Evolutionary conservation across 2,113 vertebrate genomes (phyloP).

Genomic region (Cervus canadensis): DNA sequence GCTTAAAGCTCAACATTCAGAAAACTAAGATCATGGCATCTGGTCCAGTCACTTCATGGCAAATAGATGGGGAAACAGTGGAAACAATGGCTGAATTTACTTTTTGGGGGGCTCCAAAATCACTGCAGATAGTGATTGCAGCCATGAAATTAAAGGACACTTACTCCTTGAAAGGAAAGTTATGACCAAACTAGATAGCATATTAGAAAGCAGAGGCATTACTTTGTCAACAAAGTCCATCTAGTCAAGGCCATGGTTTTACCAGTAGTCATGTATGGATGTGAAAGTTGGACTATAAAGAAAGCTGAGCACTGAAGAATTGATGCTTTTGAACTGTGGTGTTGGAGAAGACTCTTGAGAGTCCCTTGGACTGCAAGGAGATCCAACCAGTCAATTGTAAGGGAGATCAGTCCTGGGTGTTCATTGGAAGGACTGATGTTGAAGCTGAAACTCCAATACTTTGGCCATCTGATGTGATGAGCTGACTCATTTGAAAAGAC

Average conservation of each 20-base stretch:
- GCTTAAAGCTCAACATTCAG: neutral
- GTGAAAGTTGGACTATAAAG: neutral
- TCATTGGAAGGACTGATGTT: neutral
- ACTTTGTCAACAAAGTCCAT: neutral
- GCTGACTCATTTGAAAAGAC: neutral
- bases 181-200: neutral
- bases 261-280: neutral
- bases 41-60: accelerated
- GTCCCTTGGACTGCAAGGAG: neutral
- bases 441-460: neutral
- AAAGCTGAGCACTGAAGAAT: neutral
- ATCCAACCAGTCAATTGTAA: neutral
- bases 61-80: neutral
- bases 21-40: neutral
- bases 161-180: neutral
- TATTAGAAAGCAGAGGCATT: neutral
- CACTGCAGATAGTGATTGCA: neutral
- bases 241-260: neutral
- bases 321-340: neutral
- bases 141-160: neutral
- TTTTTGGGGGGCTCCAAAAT: neutral
- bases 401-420: neutral
- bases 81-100: neutral
- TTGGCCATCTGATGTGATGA: accelerated
- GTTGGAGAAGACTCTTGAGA: neutral